Evolutionary conservation across 92 coral and sea anemone genomes (phyloP).

Genomic region (Parazoanthus atlanticus): DNA sequence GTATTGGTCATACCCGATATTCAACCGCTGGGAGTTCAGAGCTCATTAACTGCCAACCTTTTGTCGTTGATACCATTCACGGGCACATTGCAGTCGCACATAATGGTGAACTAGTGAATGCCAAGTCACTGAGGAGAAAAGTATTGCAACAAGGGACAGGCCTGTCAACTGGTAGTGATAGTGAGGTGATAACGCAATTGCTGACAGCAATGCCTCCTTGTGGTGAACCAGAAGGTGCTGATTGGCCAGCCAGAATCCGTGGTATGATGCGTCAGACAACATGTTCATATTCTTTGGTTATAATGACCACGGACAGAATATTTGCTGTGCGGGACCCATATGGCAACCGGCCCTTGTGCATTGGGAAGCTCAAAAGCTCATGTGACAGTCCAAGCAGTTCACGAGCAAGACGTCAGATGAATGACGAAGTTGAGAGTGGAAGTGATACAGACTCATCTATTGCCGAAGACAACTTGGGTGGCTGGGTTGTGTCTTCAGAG

Average conservation of each 20-base stretch:
- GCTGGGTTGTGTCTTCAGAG: constrained; percentile 96
- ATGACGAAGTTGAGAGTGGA: constrained; percentile 45
- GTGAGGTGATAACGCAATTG: constrained; percentile 93
- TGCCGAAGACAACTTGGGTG: constrained; percentile 59
- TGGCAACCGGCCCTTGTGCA: constrained; percentile 94
- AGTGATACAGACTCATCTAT: constrained; percentile 44
- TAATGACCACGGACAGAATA: constrained; percentile 82
- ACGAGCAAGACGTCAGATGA: constrained; percentile 43
- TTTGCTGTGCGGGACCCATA: constrained; percentile 98
- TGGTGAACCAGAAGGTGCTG: constrained; percentile 96
- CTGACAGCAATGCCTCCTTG: constrained; percentile 91
- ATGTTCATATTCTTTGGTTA: constrained; percentile 87
- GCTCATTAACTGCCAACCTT: constrained; percentile 94
- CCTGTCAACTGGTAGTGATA: constrained; percentile 91
- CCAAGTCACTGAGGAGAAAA: constrained; percentile 79
- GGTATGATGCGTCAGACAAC: constrained; percentile 78
- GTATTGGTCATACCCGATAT: constrained; percentile 97
- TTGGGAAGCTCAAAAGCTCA: constrained; percentile 77
- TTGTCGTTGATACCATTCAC: constrained; percentile 96
- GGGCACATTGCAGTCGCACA: constrained; percentile 97
- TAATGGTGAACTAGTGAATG: constrained; percentile 96
- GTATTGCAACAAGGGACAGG: constrained; percentile 84
- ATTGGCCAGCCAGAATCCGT: constrained; percentile 93
- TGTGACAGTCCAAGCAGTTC: constrained; percentile 54
- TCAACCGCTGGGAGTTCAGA: constrained; percentile 94